Base-by-base conservation (phyloP, 30 jellyfish, hydroid and myxozoan genomes). In the Chironex yamaguchii region DNA sequence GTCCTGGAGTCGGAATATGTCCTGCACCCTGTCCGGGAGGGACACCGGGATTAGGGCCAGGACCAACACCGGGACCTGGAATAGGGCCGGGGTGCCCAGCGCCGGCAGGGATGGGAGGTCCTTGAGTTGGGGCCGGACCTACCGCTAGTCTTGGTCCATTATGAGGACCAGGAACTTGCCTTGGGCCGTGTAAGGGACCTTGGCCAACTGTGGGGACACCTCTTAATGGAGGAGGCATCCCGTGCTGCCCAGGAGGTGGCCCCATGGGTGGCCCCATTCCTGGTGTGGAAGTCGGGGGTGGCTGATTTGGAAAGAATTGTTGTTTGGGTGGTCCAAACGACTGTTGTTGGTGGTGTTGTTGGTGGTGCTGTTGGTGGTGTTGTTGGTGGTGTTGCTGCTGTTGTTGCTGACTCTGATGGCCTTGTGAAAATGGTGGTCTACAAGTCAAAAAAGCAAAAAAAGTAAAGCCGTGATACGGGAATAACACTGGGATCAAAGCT, bases 21-120 rank as follows among this genome's bases (percentile, higher is more conserved):
- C 58, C 58, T 42, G 58, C 13, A n/a, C n/a, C n/a, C n/a, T n/a
- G n/a, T 42, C 58, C 58, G 58, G 58, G 58, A 6, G 58, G 58
- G 17, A 6, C 13, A 6, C 58, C 58, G 9, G 58, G 58, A 6
- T 17, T 17, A 17, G 58, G 58, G 9, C 13, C 13, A 42, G 9
- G 58, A 6, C 58, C 58, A 6, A 17, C 13, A 6, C 58, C 58
- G 58, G 58, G 58, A 6, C 13, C 13, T 6, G 9, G 58, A 6
- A 17, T 17, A 42, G 58, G 58, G 17, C 58, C 58, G 17, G 58
- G 58, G 17, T 42, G 58, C 58, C 58, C 58, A 6, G 58, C 13
- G 9, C 58, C 58, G 9, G 58, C 13, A n/a, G n/a, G n/a, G n/a
- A n/a, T n/a, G 58, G 58, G 58, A 42, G 9, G 58, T 42, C 58